Percentiles rank a stretch among this genome's conserved stretches.
phyloP scores from a whole-genome alignment of 2,888 invertebrate species.

The Cantharis flavilabris region DNA sequence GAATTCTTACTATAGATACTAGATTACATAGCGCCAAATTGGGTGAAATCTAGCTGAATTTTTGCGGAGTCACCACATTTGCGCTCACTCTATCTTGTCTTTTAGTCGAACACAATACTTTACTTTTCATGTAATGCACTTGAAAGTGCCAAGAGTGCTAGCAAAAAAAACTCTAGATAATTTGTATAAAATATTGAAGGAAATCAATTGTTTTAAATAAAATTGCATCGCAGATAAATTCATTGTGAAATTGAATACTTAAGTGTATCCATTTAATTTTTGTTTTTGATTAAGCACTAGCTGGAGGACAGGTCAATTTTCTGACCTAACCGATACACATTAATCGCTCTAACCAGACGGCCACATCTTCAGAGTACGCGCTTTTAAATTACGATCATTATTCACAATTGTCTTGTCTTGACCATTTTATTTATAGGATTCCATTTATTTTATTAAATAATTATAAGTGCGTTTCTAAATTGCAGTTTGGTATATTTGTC shows the following conservation, averaged over 20 bases:
- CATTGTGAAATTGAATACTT: background rate
- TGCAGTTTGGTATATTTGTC: background rate
- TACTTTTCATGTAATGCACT: no score
- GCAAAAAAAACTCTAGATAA: no score
- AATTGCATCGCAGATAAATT: background rate
- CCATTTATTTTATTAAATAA: slow-evolving; percentile 7
- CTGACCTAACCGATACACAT: slow-evolving; percentile 41
- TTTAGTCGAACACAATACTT: no score
- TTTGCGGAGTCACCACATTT: no score
- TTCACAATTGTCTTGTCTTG: slow-evolving; percentile 36
- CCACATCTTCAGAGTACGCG: slow-evolving; percentile 37
- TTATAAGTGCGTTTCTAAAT: background rate
- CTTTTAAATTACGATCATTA: slow-evolving; percentile 39
- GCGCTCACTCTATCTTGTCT: no score
- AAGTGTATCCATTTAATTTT: background rate
- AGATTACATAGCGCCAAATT: no score
- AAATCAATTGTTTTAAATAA: background rate
- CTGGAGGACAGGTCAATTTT: slow-evolving; percentile 40
- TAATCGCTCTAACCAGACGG: slow-evolving; percentile 40
- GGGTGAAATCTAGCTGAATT: no score
- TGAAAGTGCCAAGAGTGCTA: no score
- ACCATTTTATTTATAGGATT: slow-evolving; percentile 32
- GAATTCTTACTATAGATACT: no score
- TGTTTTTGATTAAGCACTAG: background rate
- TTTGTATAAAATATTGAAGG: no score